phyloP scores from a whole-genome alignment of 1,140 invertebrate genomes.

The Cryptotermes secundus region DNA sequence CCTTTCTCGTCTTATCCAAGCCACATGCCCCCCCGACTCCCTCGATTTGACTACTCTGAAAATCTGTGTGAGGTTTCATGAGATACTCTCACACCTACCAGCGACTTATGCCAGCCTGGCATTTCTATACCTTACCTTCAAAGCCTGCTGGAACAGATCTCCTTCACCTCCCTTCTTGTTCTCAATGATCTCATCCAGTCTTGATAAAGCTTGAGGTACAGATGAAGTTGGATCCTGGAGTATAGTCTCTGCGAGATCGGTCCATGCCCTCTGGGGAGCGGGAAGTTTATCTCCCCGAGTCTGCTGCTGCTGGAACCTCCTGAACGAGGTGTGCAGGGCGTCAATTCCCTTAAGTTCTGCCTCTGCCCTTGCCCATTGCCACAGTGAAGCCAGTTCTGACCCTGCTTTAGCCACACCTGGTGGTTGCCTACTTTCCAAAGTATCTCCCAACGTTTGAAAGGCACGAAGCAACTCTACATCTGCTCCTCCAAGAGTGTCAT shows the following conservation, averaged over 20 bases:
- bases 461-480: slow-evolving; percentile 56
- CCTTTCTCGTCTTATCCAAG: too few species aligned
- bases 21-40: too few species aligned
- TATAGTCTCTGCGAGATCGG: slow-evolving; percentile 61
- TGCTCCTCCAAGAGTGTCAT: slow-evolving; percentile 44
- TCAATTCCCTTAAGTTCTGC: slow-evolving; percentile 56
- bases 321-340: slow-evolving; percentile 59
- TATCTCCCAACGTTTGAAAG: slow-evolving; percentile 56
- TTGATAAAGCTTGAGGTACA: slow-evolving; percentile 46
- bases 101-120: too few species aligned
- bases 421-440: slow-evolving; percentile 45
- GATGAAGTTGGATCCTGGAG: slow-evolving; percentile 51
- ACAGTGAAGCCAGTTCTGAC: slow-evolving; percentile 50
- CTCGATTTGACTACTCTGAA: too few species aligned
- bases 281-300: slow-evolving; percentile 46
- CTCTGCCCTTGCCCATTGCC: slow-evolving; percentile 56
- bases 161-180: slow-evolving; percentile 46
- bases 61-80: too few species aligned
- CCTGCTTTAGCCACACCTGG: slow-evolving; percentile 45
- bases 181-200: slow-evolving; percentile 54
- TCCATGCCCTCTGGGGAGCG: slow-evolving; percentile 55
- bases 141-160: slow-evolving; percentile 59
- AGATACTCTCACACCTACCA: too few species aligned
- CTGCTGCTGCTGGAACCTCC: slow-evolving; percentile 55
- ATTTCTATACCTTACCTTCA: slow-evolving; percentile 54